Base-by-base conservation (phyloP, 2,888 invertebrate species). In the Archaeoteleia sp. region DNA sequence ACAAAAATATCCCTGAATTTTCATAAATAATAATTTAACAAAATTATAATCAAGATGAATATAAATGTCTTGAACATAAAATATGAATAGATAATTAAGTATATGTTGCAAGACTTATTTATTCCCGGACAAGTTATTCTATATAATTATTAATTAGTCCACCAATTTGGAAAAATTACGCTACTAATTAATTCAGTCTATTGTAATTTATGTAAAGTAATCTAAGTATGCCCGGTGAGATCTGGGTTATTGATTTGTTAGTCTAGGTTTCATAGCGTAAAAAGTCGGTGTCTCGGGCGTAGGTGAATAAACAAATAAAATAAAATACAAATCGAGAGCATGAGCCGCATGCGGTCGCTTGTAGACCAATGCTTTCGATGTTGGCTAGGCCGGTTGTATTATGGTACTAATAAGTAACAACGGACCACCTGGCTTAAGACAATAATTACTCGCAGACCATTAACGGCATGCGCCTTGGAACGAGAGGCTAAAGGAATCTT, bases 401-500 rank as follows among this genome's bases (percentile, higher is more conserved):
- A 60, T 58, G 42, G 65, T 67, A 68, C 77, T 74, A 78, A 77
- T 79, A 76, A 76, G 78, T 76, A 77, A 77, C 73, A 76, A 73
- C 76, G 72, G 78, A 80, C 79, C 79, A 79, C 80, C 80, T 79
- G 78, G 78, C 77, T 76, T 73, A 78, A 77, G 77, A 79, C 79
- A 79, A 79, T 78, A 79, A 80, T 80, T 79, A 78, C 76, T 74
- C 69, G 75, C 67, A 67, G 72, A 75, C 78, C 78, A 79, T 80
- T 79, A 80, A 76, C 76, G 75, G 76, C 75, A 74, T 72, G 74
- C 75, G 76, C 74, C 76, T 70, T 30, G 49, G 49, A 68, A 68
- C 67, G 58, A 67, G 58, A 37, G 37, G 34, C 42, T 13, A 8
- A 55, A 55, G 51, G 27, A 61, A 67, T 61, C 57, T 45, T 32